phyloP scores from a whole-genome alignment of 2,888 invertebrate genomes.

The Conchocele bisecta region DNA sequence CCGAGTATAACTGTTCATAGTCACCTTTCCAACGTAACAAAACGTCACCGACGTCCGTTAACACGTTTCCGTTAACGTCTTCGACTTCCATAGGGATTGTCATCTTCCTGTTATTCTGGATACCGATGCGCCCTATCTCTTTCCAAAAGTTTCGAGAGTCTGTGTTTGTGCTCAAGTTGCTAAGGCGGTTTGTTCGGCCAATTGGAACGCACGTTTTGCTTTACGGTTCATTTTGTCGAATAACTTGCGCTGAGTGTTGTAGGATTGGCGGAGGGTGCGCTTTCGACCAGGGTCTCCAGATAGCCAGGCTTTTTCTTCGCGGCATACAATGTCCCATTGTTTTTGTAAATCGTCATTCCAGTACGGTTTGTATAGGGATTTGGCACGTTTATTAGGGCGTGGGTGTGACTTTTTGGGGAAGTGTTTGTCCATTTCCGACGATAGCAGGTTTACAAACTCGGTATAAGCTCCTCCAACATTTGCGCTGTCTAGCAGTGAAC shows the following conservation, averaged over 20 bases:
- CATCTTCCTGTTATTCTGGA: constrained; percentile 5
- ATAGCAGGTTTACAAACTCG: background rate
- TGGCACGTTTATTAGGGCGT: background rate
- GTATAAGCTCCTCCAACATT: background rate
- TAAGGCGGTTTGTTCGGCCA: background rate
- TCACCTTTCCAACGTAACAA: constrained; percentile 3
- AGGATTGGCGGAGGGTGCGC: constrained; percentile 1
- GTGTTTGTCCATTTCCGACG: background rate
- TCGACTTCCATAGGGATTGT: constrained; percentile 19
- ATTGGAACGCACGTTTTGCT: constrained; percentile 17
- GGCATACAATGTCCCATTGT: constrained; percentile 4
- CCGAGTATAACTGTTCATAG: background rate
- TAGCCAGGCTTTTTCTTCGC: constrained; percentile 12
- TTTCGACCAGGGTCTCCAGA: background rate
- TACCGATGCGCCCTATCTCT: constrained; percentile 9
- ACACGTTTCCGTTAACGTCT: background rate
- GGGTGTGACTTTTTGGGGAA: background rate
- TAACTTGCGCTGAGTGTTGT: background rate
- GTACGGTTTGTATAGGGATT: background rate
- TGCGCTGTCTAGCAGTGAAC: background rate
- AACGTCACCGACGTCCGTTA: background rate
- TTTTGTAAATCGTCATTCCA: background rate
- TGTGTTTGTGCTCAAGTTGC: background rate
- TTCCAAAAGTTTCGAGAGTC: constrained; percentile 20
- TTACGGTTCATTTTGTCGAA: constrained; percentile 19